These are phyloP conservation scores for Choristoneura rosaceana DNA, from an alignment of 2,888 invertebrate species.

Conservation along the genomic window DNA sequence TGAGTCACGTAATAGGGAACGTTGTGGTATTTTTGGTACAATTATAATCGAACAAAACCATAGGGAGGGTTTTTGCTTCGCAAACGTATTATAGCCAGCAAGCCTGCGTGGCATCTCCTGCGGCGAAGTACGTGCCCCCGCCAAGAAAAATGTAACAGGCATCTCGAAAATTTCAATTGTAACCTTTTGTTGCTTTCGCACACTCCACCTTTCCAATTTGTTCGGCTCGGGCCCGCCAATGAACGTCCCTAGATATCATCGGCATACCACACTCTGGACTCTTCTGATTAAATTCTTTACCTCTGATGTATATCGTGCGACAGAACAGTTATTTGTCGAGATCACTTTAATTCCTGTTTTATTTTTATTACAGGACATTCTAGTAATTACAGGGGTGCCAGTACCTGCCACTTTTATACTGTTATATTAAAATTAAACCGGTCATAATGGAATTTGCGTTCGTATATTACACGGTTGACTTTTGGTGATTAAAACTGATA, in stretches of 20 bases:
- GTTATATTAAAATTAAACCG: slow-evolving; percentile 39
- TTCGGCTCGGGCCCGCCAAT: slow-evolving; percentile 70
- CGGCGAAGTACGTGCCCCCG: slow-evolving; percentile 74
- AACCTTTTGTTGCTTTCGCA: slow-evolving; percentile 72
- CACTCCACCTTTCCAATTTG: slow-evolving; percentile 75
- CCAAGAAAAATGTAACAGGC: slow-evolving; percentile 78
- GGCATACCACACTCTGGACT: slow-evolving; percentile 74
- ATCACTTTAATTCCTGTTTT: slow-evolving; percentile 53
- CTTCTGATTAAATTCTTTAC: slow-evolving; percentile 80
- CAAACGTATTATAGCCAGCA: slow-evolving; percentile 59
- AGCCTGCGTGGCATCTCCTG: slow-evolving; percentile 64
- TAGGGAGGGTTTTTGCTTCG: slow-evolving; percentile 62
- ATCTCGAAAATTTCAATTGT: slow-evolving; percentile 84
- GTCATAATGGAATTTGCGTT: slow-evolving; percentile 34
- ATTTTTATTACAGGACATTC: slow-evolving; percentile 51
- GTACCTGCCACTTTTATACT: slow-evolving; percentile 34
- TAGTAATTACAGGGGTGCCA: slow-evolving; percentile 42
- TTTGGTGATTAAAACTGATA: slow-evolving; percentile 27
- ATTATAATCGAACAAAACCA: slow-evolving; percentile 60
- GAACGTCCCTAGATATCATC: slow-evolving; percentile 77
- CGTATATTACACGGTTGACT: slow-evolving; percentile 25
- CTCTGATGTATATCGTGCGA: slow-evolving; percentile 62
- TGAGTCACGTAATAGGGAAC: slow-evolving; percentile 66
- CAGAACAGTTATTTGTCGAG: slow-evolving; percentile 64
- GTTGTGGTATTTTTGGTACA: slow-evolving; percentile 66